Conservation (phyloP, 2,888 invertebrate species). For the Mesoligia furuncula region DNA sequence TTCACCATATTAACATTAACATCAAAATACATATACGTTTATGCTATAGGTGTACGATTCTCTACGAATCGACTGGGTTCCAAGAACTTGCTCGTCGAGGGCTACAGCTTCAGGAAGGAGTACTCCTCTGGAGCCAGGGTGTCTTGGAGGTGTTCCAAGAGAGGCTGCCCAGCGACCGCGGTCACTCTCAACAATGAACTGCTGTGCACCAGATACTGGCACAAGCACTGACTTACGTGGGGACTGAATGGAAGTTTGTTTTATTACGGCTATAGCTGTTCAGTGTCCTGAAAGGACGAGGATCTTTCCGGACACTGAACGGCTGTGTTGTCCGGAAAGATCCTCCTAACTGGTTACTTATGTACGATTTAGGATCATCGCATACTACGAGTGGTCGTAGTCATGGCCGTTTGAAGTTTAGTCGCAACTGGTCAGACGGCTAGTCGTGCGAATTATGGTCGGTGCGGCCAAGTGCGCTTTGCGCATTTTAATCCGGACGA, state of each 20-base stretch:
- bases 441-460: background rate
- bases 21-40: conserved; percentile 29
- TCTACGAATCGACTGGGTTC: conserved; percentile 56
- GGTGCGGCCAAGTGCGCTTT: background rate
- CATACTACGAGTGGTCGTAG: background rate
- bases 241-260: background rate
- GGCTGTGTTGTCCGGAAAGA: background rate
- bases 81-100: conserved; percentile 46
- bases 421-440: background rate
- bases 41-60: conserved; percentile 58
- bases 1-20: background rate
- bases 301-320: background rate
- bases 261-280: background rate
- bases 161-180: conserved; percentile 66
- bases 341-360: background rate
- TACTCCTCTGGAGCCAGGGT: conserved; percentile 55
- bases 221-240: conserved; percentile 36
- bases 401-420: background rate
- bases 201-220: conserved; percentile 41
- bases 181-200: conserved; percentile 53
- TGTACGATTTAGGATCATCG: background rate
- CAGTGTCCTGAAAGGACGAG: background rate
- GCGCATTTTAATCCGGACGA: background rate
- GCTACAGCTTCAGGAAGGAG: conserved; percentile 59
- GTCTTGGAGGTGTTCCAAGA: conserved; percentile 68